These are phyloP conservation scores for Entelurus aequoreus DNA, from an alignment of 2,113 vertebrate genomes.

Conservation along the genomic window DNA sequence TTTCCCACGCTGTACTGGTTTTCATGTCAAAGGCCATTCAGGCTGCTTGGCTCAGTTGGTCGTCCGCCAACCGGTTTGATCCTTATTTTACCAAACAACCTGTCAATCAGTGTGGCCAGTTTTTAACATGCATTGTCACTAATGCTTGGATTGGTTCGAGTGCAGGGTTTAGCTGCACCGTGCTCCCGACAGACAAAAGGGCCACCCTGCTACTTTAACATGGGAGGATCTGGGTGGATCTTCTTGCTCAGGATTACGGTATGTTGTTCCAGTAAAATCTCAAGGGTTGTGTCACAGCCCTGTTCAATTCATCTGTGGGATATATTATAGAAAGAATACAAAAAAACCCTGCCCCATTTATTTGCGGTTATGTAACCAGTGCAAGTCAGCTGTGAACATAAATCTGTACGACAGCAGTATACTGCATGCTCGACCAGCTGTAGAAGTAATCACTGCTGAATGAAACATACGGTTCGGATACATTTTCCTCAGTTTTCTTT, in stretches of 20 bases:
- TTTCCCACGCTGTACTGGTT: too few species aligned
- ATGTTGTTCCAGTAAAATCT: slow-evolving; percentile 18
- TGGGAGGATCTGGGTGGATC: slow-evolving; percentile 18
- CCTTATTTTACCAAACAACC: not conserved
- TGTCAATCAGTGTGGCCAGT: not conserved
- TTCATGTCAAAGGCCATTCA: too few species aligned
- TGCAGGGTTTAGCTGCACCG: slow-evolving; percentile 18
- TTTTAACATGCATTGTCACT: not conserved
- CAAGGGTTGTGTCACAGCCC: slow-evolving; percentile 5
- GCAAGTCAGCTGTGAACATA: slow-evolving; percentile 4
- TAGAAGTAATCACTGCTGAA: slow-evolving; percentile 1
- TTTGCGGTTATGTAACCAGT: slow-evolving; percentile 28
- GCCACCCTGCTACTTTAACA: slow-evolving; percentile 17
- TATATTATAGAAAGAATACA: slow-evolving; percentile 10
- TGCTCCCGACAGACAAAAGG: slow-evolving; percentile 4
- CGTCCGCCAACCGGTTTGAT: not conserved
- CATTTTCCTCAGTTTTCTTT: slow-evolving; percentile 10
- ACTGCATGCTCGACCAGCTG: slow-evolving; percentile 16
- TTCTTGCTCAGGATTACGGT: slow-evolving; percentile 16
- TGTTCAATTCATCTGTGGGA: slow-evolving; percentile 16
- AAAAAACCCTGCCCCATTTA: slow-evolving; percentile 17
- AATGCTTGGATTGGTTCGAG: slow-evolving; percentile 10
- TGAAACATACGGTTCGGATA: not conserved
- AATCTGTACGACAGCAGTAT: slow-evolving; percentile 1
- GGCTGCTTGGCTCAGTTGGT: too few species aligned